Evolutionary conservation across 1,140 invertebrate genomes (phyloP).

Genomic region (Cylas formicarius): DNA sequence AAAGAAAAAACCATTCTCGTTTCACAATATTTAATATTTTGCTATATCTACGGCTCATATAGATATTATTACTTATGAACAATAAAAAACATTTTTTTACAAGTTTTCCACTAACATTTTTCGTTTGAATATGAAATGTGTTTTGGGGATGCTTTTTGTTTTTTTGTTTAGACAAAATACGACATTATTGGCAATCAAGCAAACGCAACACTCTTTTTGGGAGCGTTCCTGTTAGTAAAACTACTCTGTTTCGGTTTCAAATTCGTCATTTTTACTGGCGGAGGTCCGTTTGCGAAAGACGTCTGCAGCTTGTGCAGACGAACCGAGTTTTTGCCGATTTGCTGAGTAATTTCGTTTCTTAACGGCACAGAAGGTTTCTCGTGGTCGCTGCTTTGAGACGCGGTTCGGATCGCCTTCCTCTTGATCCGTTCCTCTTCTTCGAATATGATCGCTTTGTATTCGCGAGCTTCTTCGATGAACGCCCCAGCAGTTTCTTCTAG

Average conservation of each 20-base stretch:
- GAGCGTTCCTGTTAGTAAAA: conserved; percentile 1
- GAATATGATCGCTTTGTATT: conserved; percentile 19
- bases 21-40: background rate
- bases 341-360: conserved; percentile 16
- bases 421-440: conserved; percentile 19
- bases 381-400: too few relatives aligned
- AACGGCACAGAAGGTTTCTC: conserved; percentile 19
- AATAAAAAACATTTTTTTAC: background rate
- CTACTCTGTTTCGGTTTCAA: conserved; percentile 6
- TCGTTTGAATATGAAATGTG: background rate
- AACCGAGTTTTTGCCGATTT: conserved; percentile 10
- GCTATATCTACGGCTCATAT: background rate
- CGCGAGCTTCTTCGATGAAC: conserved; percentile 34
- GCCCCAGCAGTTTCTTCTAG: conserved; percentile 50
- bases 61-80: background rate
- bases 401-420: background rate
- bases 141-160: background rate
- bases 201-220: conserved; percentile 13
- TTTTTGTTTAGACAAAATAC: conserved; percentile 1
- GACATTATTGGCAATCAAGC: background rate
- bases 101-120: background rate
- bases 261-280: conserved; percentile 1
- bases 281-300: conserved; percentile 13
- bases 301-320: conserved; percentile 16
- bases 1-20: background rate